Conservation (phyloP, 2,113 vertebrate species). For the Chaetodon auriga region DNA sequence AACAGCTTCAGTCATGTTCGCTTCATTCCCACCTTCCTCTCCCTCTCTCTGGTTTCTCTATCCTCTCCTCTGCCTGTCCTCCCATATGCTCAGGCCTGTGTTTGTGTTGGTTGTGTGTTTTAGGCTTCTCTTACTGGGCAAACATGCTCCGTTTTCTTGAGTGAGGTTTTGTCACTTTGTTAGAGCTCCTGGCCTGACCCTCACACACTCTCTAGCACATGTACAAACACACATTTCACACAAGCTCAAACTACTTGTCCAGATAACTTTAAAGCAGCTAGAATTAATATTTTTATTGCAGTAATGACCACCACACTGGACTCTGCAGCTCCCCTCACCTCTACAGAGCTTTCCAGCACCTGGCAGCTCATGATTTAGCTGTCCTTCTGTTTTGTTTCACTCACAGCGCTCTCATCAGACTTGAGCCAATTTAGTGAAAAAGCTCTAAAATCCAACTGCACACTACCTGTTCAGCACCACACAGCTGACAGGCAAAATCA, state of each 20-base stretch:
- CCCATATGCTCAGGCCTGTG: slow-evolving; percentile 39
- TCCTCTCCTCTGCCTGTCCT: slow-evolving; percentile 16
- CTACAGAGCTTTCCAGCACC: not conserved
- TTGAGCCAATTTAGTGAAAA: not conserved
- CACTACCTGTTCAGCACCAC: not conserved
- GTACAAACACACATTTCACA: slow-evolving; percentile 51
- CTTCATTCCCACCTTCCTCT: slow-evolving; percentile 25
- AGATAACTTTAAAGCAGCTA: not conserved
- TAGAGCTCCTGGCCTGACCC: slow-evolving; percentile 47
- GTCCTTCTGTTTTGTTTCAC: not conserved
- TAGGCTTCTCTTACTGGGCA: slow-evolving; percentile 66
- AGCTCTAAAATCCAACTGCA: too few species aligned
- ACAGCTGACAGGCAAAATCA: not conserved
- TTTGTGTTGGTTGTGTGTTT: slow-evolving; percentile 63
- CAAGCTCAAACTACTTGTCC: slow-evolving; percentile 4
- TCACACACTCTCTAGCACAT: slow-evolving; percentile 40
- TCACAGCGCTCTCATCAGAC: not conserved
- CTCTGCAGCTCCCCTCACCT: not conserved
- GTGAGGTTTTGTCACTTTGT: slow-evolving; percentile 64
- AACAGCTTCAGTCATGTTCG: slow-evolving; percentile 46
- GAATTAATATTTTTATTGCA: not conserved
- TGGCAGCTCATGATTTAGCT: not conserved
- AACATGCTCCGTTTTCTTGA: slow-evolving; percentile 69
- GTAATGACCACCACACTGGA: not conserved
- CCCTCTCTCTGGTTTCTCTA: slow-evolving; percentile 22